These are phyloP conservation scores for Cladorhizidae sp. DNA, from an alignment of 37 sponge, comb jelly and placozoan genomes.

Conservation along the genomic window DNA sequence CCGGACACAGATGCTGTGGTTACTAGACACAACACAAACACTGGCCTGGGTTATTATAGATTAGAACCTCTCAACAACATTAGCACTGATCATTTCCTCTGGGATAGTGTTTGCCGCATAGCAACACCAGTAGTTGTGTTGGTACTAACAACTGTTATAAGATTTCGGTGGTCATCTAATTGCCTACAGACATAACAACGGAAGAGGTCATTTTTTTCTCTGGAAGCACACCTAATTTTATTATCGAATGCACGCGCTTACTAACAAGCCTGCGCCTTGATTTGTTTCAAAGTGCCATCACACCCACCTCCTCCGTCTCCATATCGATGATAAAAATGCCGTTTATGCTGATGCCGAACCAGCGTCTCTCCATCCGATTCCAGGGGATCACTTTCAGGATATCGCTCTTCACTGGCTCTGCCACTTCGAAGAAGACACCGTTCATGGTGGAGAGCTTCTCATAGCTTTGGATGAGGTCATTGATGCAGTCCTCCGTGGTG, in stretches of 20 bases:
- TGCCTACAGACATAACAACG: too few relatives aligned
- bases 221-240: too few relatives aligned
- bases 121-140: too few relatives aligned
- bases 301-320: conserved; percentile 33
- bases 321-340: conserved; percentile 32
- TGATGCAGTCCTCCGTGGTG: conserved; percentile 35
- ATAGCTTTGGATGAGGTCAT: conserved; percentile 38
- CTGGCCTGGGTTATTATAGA: too few relatives aligned
- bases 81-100: too few relatives aligned
- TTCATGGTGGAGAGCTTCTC: conserved; percentile 21
- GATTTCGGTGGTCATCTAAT: too few relatives aligned
- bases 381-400: conserved; percentile 43
- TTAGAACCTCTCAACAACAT: too few relatives aligned
- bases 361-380: conserved; percentile 44
- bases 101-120: too few relatives aligned
- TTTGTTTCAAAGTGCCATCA: background rate
- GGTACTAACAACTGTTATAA: too few relatives aligned
- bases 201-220: too few relatives aligned
- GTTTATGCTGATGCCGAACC: conserved; percentile 43
- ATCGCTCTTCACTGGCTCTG: conserved; percentile 43
- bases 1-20: too few relatives aligned
- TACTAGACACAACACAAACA: too few relatives aligned
- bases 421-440: conserved; percentile 67
- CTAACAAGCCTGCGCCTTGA: background rate
- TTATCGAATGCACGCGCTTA: background rate